phyloP scores from a whole-genome alignment of 1,140 invertebrate species.

The Penaeus indicus region DNA sequence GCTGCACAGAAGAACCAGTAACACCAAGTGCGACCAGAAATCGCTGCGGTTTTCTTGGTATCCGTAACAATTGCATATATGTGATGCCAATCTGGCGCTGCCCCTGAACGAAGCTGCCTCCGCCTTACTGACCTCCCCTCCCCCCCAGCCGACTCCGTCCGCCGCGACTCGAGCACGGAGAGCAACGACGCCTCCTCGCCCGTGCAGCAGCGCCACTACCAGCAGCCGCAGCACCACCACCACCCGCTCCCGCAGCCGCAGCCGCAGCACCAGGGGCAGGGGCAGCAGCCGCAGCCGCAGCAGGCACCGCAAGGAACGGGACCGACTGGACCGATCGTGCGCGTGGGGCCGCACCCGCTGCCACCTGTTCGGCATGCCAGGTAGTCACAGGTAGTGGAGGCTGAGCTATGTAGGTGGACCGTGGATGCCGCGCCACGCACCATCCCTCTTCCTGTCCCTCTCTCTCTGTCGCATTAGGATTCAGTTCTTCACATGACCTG shows the following conservation, averaged over 20 bases:
- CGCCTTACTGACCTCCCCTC: not conserved
- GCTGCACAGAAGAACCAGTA: too few species aligned
- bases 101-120: not conserved
- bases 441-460: slow-evolving; percentile 23
- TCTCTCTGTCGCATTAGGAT: not conserved
- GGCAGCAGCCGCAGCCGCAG: slow-evolving; percentile 11
- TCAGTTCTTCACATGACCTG: too few species aligned
- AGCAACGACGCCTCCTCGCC: slow-evolving; percentile 59
- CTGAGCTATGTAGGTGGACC: slow-evolving; percentile 61
- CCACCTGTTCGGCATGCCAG: slow-evolving; percentile 60
- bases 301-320: slow-evolving; percentile 10
- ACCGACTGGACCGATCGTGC: slow-evolving; percentile 7
- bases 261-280: slow-evolving; percentile 31
- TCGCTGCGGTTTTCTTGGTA: too few species aligned
- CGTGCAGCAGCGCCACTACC: slow-evolving; percentile 37
- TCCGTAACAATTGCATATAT: too few species aligned
- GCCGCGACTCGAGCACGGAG: slow-evolving; percentile 49
- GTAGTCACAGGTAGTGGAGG: slow-evolving; percentile 63
- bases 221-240: slow-evolving; percentile 36
- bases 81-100: too few species aligned
- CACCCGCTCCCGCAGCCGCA: slow-evolving; percentile 6
- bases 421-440: slow-evolving; percentile 52
- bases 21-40: too few species aligned
- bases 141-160: slow-evolving; percentile 5
- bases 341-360: slow-evolving; percentile 53